Evolutionary conservation across 2,797 vertebrate species (phyloP).

Genomic region (Hoplostethus mediterraneus): DNA sequence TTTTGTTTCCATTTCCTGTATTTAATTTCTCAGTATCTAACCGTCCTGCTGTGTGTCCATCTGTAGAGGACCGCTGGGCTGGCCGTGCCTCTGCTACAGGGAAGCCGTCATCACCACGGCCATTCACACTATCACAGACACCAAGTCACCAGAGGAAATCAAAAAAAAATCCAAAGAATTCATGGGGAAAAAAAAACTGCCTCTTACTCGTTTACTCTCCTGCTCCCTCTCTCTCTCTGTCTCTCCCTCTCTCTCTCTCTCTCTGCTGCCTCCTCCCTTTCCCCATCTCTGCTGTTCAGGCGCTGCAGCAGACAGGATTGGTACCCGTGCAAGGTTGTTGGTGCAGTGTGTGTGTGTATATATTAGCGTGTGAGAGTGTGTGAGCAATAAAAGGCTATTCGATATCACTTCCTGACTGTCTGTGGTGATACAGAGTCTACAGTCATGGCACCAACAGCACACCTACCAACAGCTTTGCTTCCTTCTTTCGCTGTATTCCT

Average conservation of each 20-base stretch:
- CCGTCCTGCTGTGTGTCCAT: constrained; percentile 72
- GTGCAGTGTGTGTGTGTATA: constrained; percentile 71
- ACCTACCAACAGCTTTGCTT: constrained; percentile 17
- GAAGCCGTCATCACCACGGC: constrained; percentile 52
- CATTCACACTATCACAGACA: constrained; percentile 52
- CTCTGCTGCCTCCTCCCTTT: constrained; percentile 1
- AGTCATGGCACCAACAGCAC: background rate
- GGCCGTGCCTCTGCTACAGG: constrained; percentile 35
- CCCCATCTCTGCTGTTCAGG: constrained; percentile 63
- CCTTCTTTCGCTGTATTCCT: constrained; percentile 9
- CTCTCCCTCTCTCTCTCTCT: constrained; percentile 19
- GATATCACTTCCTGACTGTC: constrained; percentile 4
- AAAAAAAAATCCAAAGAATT: constrained; percentile 67
- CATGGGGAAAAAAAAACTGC: constrained; percentile 51
- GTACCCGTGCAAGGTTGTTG: constrained; percentile 68
- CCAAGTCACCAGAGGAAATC: constrained; percentile 40
- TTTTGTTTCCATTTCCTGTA: constrained; percentile 76
- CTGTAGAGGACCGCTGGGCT: constrained; percentile 64
- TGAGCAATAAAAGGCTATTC: constrained; percentile 31
- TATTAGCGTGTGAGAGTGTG: constrained; percentile 42
- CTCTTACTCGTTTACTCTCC: constrained; percentile 45
- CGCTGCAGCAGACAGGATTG: constrained; percentile 72
- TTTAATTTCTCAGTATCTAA: constrained; percentile 76
- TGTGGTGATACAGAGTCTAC: constrained; percentile 1
- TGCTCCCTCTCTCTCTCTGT: constrained; percentile 31